Evolutionary conservation across 2,113 vertebrate species (phyloP), one percentile per base, ranked within the genome.

Genomic region (Siniperca chuatsi): DNA sequence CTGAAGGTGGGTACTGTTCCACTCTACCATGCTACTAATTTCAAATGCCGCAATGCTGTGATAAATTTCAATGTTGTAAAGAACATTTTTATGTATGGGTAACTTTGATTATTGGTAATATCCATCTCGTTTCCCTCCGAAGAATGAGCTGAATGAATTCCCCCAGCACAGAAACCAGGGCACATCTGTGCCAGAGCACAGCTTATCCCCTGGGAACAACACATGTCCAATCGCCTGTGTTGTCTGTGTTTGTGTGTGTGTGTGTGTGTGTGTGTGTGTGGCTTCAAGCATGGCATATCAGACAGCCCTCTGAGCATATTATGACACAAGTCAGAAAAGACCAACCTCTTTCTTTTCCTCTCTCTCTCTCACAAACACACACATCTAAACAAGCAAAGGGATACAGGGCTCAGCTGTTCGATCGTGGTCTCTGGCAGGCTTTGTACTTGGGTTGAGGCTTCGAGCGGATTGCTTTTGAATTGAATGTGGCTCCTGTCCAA

Each of bases 331-430:
- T 87, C 55, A 72, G 70, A 66, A 50, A 68, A 71, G 58, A 64
- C 21, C 65, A 58, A 60, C 40, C 64, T 50, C 67, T 57, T 2
- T 35, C 8, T 20, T 9, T 78, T 16, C 13, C 52, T 70, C 13
- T n/a, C 12, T 67, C 20, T 71, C n/a, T 42, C 18, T 66, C 54
- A 11, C 50, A 81, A 42, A 67, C 66, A 67, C 58, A 37, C 65
- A 57, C 46, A 50, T 72, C 70, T 57, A 55, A 85, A 76, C 52
- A 75, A 73, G 52, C 65, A 54, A 71, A 54, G 40, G 42, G 58
- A 66, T 7, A 21, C 3, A 4, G 84, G 58, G 75, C 83, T 82
- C 85, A 90, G 83, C 90, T 87, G 90, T 79, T 85, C 25, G 16
- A 62, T 68, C 8, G n/a, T 40, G 57, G 18, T 77, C 62, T 75